Base-by-base conservation (phyloP, 2,888 invertebrate genomes). In the Antheraea assamensis region DNA sequence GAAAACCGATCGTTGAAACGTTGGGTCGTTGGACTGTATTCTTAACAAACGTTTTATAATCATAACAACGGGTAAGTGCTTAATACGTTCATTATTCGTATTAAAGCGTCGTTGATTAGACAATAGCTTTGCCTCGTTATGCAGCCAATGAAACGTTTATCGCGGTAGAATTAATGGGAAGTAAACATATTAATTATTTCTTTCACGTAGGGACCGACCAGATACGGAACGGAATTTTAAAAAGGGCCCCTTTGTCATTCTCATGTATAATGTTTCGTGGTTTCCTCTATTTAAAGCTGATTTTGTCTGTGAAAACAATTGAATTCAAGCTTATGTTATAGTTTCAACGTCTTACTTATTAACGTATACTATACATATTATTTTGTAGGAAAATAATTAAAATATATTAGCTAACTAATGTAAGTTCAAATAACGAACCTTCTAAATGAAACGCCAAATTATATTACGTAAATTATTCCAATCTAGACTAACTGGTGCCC, bases 1-100 rank as follows among this genome's bases (percentile, higher is more conserved):
- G 35, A n/a, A 21, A 35, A 35, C 30, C 30, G 70, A 70, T 64
- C 68, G 52, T 66, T 71, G 70, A 71, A n/a, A n/a, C n/a, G 74
- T 73, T 72, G 71, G 79, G 78, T 77, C 79, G 74, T 76, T 80
- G 79, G 75, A 76, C 79, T 72, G 74, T 73, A 70, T 72, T 75
- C 71, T 73, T 71, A 74, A 77, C 75, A 78, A 77, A 31, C 49
- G 35, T 73, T 73, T 73, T 77, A 72, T 58, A 76, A 72, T 71
- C 70, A 71, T 75, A 75, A 75, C 74, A 75, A 55, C 71, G 68
- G 72, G 49, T 55, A 72, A 35, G 52, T 64, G 31, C 55, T 70
- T 73, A 75, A 21, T 64, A 71, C 71, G 61, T 73, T 52, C 27
- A 35, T 55, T 55, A 42, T 27, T 58, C 70, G 35, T 74, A 47